Conservation (phyloP, 1,140 invertebrate genomes). For the Lethocerus indicus region DNA sequence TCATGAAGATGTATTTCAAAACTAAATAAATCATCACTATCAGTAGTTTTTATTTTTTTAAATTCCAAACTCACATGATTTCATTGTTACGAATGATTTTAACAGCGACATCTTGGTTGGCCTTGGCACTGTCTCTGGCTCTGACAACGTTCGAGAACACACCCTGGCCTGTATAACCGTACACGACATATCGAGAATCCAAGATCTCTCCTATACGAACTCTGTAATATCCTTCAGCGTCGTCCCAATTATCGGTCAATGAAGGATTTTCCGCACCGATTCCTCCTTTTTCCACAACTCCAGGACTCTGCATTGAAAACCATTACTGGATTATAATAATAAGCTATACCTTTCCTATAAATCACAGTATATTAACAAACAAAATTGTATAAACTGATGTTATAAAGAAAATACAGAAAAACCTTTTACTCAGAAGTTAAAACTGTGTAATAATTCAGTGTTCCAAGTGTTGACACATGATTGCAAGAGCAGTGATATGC, state of each 20-base stretch:
- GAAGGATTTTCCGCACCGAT: conserved; percentile 70
- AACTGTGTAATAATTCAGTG: too few relatives aligned
- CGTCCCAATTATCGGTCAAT: conserved; percentile 98
- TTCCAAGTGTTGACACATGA: too few relatives aligned
- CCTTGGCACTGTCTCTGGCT: conserved; percentile 73
- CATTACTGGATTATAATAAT: too few relatives aligned
- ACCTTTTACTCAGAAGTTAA: too few relatives aligned
- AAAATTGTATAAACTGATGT: too few relatives aligned
- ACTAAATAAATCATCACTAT: too few relatives aligned
- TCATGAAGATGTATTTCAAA: too few relatives aligned
- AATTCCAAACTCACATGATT: conserved; percentile 72
- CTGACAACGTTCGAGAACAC: conserved; percentile 98
- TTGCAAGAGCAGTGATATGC: too few relatives aligned
- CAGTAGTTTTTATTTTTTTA: too few relatives aligned
- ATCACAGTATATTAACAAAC: too few relatives aligned
- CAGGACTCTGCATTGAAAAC: conserved; percentile 59
- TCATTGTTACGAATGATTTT: conserved; percentile 99
- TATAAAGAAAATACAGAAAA: too few relatives aligned
- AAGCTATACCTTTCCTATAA: too few relatives aligned
- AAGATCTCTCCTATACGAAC: conserved; percentile 91
- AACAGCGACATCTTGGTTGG: conserved; percentile 85
- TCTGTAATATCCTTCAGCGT: conserved; percentile 95
- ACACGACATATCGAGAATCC: conserved; percentile 80
- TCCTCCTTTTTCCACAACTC: conserved; percentile 44
- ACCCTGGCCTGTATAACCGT: conserved; percentile 96